A percentile compares a stretch with the other conserved stretches of the same genome.
These are phyloP conservation scores for Hermaeophaga mercurialis DNA, from an alignment of 2,888 invertebrate genomes.

Conservation along the genomic window DNA sequence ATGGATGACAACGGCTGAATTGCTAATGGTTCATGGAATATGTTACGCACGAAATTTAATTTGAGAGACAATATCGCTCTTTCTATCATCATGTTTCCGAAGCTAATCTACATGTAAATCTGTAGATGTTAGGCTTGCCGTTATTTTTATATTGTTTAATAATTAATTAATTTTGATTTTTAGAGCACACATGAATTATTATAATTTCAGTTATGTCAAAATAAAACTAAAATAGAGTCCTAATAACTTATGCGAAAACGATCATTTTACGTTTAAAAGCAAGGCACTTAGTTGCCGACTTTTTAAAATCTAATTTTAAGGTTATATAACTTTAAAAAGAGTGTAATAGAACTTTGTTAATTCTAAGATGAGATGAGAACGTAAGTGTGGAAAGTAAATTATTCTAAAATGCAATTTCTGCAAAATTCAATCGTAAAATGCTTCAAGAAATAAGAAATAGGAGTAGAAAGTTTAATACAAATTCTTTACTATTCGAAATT, in stretches of 20 bases:
- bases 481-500: neutral
- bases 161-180: too few species aligned
- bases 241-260: too few species aligned
- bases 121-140: too few species aligned
- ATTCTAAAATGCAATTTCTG: neutral
- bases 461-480: neutral
- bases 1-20: constrained; percentile 2
- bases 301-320: neutral
- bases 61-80: too few species aligned
- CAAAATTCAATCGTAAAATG: constrained; percentile 6
- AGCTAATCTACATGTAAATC: too few species aligned
- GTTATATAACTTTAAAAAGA: neutral
- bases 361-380: neutral
- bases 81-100: too few species aligned
- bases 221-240: too few species aligned
- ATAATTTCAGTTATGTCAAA: too few species aligned
- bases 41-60: too few species aligned
- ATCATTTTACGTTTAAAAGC: too few species aligned
- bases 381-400: constrained; percentile 1
- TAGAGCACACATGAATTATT: too few species aligned
- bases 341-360: constrained; percentile 2
- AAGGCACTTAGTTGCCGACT: neutral
- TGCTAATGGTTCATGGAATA: neutral
- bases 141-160: too few species aligned
- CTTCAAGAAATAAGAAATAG: neutral